Evolutionary conservation across 1,140 invertebrate genomes (phyloP).

Genomic region (Drosophila grimshawi): DNA sequence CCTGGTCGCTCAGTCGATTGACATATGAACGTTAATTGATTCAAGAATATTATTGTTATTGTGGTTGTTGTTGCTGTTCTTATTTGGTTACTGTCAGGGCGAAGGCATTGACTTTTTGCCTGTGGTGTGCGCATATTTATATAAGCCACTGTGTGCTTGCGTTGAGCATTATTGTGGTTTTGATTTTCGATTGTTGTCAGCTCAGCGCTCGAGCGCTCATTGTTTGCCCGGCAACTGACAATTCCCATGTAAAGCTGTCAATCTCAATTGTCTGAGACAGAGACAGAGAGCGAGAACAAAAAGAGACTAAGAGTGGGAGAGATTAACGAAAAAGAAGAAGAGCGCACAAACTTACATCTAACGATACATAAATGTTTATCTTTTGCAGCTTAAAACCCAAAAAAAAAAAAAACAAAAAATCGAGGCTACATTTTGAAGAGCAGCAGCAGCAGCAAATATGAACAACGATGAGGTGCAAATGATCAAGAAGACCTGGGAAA

Average conservation of each 20-base stretch:
- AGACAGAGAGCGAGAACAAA: not conserved
- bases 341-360: not conserved
- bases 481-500: conserved; percentile 83
- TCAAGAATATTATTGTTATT: conserved; percentile 18
- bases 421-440: conserved; percentile 38
- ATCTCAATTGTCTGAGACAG: conserved; percentile 56
- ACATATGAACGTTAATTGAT: conserved; percentile 59
- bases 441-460: conserved; percentile 59
- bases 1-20: conserved; percentile 30
- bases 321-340: not conserved
- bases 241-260: conserved; percentile 65
- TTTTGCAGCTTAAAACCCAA: conserved; percentile 53
- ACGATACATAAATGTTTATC: conserved; percentile 21
- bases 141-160: conserved; percentile 44
- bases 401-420: conserved; percentile 15
- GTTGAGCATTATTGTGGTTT: conserved; percentile 52
- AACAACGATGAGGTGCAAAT: conserved; percentile 80
- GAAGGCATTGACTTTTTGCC: conserved; percentile 69
- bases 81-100: conserved; percentile 15
- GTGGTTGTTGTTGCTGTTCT: conserved; percentile 20
- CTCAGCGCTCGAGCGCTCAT: conserved; percentile 23
- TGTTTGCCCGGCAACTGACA: conserved; percentile 39
- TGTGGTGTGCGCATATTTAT: conserved; percentile 60
- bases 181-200: conserved; percentile 53
- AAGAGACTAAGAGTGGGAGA: not conserved